Base-by-base conservation (phyloP, 35 echinoderm and acorn worm genomes). In the Ophioderma brevispina region DNA sequence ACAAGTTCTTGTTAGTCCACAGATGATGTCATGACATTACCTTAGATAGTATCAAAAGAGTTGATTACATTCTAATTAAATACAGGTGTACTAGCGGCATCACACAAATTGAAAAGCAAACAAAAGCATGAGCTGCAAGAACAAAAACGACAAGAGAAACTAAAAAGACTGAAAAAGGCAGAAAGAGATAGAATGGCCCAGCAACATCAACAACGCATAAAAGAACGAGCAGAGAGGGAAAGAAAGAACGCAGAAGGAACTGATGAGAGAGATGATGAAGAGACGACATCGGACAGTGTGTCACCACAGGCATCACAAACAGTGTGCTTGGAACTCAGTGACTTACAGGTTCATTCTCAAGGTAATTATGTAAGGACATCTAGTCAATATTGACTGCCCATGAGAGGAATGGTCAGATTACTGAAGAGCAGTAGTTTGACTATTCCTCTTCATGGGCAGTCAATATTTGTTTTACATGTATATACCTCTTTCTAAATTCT, bases 161-260 rank as follows among this genome's bases (percentile, higher is more conserved):
- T 77, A 23, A 76, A 32, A 46, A 42, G 40, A 59, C 32, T 35
- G 33, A 92, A 85, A 49, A 85, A 79, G 38, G 82, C 90, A 13
- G 82, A 92, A 84, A 85, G 90, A 85, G 90, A 92, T 38, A 85
- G 77, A 34, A 85, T 92, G 90, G 90, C 90, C 21, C 21, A 38
- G 39, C 90, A 86, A 11, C 70, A 85, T 55, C 56, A 75, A 5
- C 70, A 78, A 35, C 79, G 85, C 30, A 37, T 76, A 75, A 37
- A 75, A 34, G 88, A 90, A 76, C 39, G 77, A 33, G 33, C 31
- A 30, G 55, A 82, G 50, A 31, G 55, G 32, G 34, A 82, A 81
- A 23, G 81, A 15, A 19, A 10, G 17, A 80, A 82, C 31, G 55
- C 34, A 39, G 89, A 82, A 34, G 81, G 85, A 36, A 80, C 42